Conservation (phyloP, 2,113 vertebrate species). For the Equus quagga region DNA sequence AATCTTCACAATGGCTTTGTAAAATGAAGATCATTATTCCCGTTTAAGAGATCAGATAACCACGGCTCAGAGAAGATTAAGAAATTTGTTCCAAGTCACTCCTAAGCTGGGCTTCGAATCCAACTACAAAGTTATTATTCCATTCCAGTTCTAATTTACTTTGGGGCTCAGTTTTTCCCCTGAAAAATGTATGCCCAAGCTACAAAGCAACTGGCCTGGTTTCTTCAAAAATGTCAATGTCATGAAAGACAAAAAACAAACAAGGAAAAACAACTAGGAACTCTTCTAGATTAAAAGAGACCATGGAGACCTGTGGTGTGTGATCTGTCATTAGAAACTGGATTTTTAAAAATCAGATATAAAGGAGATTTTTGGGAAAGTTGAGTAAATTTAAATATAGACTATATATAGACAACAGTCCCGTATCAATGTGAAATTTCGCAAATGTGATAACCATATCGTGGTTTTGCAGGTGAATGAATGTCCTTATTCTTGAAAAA, state of each 20-base stretch:
- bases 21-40: background rate
- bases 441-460: background rate
- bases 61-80: slow-evolving; percentile 20
- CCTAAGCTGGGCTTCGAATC: background rate
- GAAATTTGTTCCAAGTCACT: slow-evolving; percentile 35
- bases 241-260: background rate
- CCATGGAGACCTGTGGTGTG: background rate
- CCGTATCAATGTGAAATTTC: background rate
- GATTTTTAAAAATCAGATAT: background rate
- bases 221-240: background rate
- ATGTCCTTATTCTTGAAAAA: slow-evolving; percentile 14
- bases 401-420: background rate
- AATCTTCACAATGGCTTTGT: background rate
- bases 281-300: background rate
- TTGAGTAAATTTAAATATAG: slow-evolving; percentile 11
- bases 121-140: slow-evolving; percentile 19
- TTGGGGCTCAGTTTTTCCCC: background rate
- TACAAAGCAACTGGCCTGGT: background rate
- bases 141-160: slow-evolving; percentile 24
- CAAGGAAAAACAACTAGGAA: background rate
- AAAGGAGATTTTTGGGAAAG: background rate
- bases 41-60: slow-evolving; percentile 32
- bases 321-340: slow-evolving; percentile 3
- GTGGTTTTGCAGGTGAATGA: background rate
- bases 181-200: background rate